These are phyloP conservation scores for Patiria pectinifera DNA, from an alignment of 53 echinoderm and acorn worm genomes.

Conservation along the genomic window DNA sequence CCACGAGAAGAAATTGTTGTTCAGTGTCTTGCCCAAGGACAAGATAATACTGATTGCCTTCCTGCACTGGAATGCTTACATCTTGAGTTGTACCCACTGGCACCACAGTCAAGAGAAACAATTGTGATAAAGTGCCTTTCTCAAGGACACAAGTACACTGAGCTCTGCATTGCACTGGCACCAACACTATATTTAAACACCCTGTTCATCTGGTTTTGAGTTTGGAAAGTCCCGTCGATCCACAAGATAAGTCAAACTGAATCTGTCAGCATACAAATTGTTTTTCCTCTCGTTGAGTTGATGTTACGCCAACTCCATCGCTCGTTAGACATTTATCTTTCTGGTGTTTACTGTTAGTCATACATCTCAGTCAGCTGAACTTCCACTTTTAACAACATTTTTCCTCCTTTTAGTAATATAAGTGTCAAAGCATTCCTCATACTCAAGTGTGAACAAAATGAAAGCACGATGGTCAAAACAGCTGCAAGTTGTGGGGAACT, in stretches of 20 bases:
- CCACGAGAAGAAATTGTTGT: not conserved
- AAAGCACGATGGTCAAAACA: not conserved
- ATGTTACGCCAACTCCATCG: not conserved
- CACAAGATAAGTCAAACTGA: not conserved
- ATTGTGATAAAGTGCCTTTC: not conserved
- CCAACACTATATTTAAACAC: not conserved
- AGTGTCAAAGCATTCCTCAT: conserved; percentile 8
- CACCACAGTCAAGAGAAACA: not conserved
- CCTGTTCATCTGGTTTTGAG: not conserved
- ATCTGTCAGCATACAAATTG: not conserved
- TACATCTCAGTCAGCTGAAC: conserved; percentile 9
- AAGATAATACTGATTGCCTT: not conserved
- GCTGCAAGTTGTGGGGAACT: not conserved
- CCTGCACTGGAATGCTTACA: no score
- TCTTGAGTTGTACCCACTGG: not conserved
- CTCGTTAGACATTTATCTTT: conserved; percentile 19
- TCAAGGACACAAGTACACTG: not conserved
- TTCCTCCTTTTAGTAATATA: conserved; percentile 35
- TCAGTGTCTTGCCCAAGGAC: not conserved
- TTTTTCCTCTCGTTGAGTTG: not conserved
- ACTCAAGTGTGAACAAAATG: not conserved
- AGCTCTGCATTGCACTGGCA: no score
- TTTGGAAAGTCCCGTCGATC: not conserved
- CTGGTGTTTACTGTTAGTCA: conserved; percentile 21
- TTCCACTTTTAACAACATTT: conserved; percentile 55